Base-by-base conservation (phyloP, 2,113 vertebrate genomes). In the Rhinogobius similis region DNA sequence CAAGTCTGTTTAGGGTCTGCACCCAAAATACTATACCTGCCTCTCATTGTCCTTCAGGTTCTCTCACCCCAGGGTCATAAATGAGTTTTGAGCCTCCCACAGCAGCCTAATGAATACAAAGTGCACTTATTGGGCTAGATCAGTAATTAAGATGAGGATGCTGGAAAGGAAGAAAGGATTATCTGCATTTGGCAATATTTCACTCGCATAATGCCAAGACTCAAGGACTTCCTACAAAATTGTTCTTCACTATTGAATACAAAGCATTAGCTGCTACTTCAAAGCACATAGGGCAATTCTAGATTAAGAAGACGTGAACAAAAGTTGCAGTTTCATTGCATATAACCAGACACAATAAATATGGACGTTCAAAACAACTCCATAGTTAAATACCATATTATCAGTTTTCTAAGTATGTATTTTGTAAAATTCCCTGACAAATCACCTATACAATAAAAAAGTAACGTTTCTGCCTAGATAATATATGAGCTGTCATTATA, bases 61-160 rank as follows among this genome's bases (percentile, higher is more conserved):
- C 52, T 21, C 50, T 72, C 79, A 56, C 36, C 3, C 0, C 44
- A 44, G 46, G n/a, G 27, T 77, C 27, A 10, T 70, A 67, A 86
- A 72, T 80, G 58, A 65, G 38, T 50, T 70, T 82, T 73, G 26
- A 36, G 59, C 46, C 14, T 38, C 62, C 61, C 72, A 46, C 55
- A 69, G 62, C 38, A 20, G 41, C 36, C 21, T 44, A 24, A 65
- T 52, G 58, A 65, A 69, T 61, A 74, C 63, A 27, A 77, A 68
- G 72, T 65, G 48, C 39, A 27, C 73, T 80, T 24, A 61, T 32
- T 39, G 66, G 59, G 41, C 26, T 67, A 80, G 67, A 84, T 82
- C 75, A 80, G 80, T 75, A 0, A 78, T 81, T 72, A 10, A 79
- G 84, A 78, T 29, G 13, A 16, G 48, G 27, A 70, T 38, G 44